These are phyloP conservation scores for Parauchenoglanis ngamensis DNA, from an alignment of 2,797 vertebrate genomes.

Conservation along the genomic window DNA sequence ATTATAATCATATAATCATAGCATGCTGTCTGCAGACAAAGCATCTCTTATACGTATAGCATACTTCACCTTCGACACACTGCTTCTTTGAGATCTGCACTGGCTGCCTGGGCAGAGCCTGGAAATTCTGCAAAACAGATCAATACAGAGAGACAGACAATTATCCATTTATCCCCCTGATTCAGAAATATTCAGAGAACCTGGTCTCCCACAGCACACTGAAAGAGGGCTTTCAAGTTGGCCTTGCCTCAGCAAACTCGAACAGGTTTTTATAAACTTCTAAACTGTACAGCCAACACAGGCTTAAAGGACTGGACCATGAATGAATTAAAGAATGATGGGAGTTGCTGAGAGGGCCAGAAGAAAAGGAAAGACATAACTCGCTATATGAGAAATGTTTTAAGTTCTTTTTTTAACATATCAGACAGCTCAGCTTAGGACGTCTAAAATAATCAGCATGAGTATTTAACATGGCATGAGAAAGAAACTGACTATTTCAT, in stretches of 20 bases:
- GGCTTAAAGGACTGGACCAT: neutral
- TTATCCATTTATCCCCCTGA: neutral
- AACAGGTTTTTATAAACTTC: neutral
- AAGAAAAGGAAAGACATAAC: neutral
- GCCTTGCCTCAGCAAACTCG: constrained; percentile 7
- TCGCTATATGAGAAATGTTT: neutral
- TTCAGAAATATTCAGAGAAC: constrained; percentile 32
- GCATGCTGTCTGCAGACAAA: neutral
- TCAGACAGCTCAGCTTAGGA: neutral
- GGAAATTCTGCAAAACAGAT: constrained; percentile 83
- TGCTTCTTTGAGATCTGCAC: constrained; percentile 79
- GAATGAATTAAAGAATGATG: neutral
- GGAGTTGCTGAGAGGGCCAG: neutral
- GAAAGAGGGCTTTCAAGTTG: constrained; percentile 19
- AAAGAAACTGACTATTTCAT: neutral
- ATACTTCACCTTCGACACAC: constrained; percentile 74
- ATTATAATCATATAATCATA: neutral
- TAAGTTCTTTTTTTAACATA: neutral
- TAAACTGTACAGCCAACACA: neutral
- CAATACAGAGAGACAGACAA: constrained; percentile 21
- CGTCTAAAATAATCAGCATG: neutral
- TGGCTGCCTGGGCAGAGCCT: constrained; percentile 87
- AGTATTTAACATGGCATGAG: neutral
- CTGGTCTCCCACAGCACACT: constrained; percentile 12
- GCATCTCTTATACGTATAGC: neutral